Base-by-base conservation (phyloP, 35 echinoderm and acorn worm species). In the Heliocidaris tuberculata region DNA sequence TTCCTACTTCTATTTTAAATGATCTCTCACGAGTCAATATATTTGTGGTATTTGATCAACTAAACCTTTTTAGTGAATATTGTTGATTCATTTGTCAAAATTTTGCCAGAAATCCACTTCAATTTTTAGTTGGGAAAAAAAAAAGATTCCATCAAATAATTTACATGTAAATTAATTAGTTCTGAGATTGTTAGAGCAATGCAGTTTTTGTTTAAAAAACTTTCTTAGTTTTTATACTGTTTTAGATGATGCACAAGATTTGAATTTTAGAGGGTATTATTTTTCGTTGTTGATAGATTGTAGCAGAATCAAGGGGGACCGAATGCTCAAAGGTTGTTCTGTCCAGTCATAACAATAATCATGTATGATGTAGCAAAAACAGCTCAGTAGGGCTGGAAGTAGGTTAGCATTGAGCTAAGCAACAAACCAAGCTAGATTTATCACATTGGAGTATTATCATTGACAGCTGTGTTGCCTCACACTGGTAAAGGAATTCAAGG, bases 401-500 rank as follows among this genome's bases (percentile, higher is more conserved):
- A 89, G 87, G 87, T 47, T 32, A 48, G 87, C 87, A 89, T 32
- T 89, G 87, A 47, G 65, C 65, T 78, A 78, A 78, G 65, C 65
- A 78, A 78, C 65, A 7, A 89, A 31, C 87, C 87, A 89, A 93
- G 91, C 91, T 96, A 94, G 95, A 96, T 96, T 96, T 96, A 96
- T 96, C 95, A 96, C 95, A 48, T 96, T 85, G 60, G 93, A 96
- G 93, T 96, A 96, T 93, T 94, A 92, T 48, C 48, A 48, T 86
- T 32, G 92, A 96, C 95, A 96, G 95, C 95, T 96, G 95, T 96
- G 92, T 59, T 93, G 92, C 92, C 92, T 49, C 93, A 94, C 95
- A 86, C 92, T 78, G 85, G 71, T 32, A 31, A 24, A 94, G 65
- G 65, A 94, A 86, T 86, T 88, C 92, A 30, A 86, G n/a, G 93